Evolutionary conservation across 1,140 invertebrate species (phyloP).

Genomic region (Helicoverpa zea): DNA sequence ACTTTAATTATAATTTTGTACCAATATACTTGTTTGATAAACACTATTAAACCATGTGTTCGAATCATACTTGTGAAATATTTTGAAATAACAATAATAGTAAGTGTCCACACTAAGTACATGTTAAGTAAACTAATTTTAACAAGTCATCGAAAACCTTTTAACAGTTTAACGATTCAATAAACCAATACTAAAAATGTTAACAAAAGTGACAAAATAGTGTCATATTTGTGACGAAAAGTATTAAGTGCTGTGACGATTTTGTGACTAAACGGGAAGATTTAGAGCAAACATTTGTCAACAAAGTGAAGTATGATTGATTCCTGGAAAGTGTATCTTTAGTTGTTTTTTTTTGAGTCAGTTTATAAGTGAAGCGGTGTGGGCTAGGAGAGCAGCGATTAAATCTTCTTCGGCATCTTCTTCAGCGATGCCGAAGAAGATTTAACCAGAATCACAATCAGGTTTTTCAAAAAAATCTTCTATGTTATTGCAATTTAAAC

Average conservation of each 20-base stretch:
- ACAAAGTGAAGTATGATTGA: slow-evolving; percentile 8
- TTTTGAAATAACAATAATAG: too few species aligned
- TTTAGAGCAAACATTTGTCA: slow-evolving; percentile 28
- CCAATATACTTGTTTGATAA: too few species aligned
- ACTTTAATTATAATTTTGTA: too few species aligned
- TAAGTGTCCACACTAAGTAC: too few species aligned
- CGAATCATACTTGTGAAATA: too few species aligned
- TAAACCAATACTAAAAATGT: neutral
- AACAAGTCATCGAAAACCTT: slow-evolving; percentile 18
- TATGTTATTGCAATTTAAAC: too few species aligned
- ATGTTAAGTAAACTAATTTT: neutral
- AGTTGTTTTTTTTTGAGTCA: neutral
- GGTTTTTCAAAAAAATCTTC: too few species aligned
- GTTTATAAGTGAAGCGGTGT: neutral
- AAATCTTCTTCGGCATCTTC: too few species aligned
- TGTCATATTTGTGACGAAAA: neutral
- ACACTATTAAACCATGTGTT: too few species aligned
- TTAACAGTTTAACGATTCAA: slow-evolving; percentile 14
- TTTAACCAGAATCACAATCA: too few species aligned
- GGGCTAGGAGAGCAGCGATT: neutral
- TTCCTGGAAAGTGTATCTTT: neutral
- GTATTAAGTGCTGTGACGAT: neutral
- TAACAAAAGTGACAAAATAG: neutral
- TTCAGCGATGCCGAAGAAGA: neutral
- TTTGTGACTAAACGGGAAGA: slow-evolving; percentile 4